phyloP scores from a whole-genome alignment of 2,113 vertebrate genomes.

The Pyxicephalus adspersus region DNA sequence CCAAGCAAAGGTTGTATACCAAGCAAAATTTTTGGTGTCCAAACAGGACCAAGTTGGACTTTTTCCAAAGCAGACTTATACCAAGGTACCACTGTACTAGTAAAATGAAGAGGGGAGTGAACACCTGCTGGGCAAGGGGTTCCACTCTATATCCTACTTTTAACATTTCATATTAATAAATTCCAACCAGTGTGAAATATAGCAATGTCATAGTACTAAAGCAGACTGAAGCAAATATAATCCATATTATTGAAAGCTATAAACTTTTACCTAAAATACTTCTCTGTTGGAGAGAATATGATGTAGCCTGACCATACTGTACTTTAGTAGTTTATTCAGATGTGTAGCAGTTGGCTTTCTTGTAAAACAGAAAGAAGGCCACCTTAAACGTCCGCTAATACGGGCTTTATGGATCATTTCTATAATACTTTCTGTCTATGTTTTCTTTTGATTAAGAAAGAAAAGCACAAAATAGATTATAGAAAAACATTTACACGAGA shows the following conservation, averaged over 20 bases:
- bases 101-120: too few relatives aligned
- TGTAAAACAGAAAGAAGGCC: conserved; percentile 24
- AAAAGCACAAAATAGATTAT: conserved; percentile 54
- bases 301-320: conserved; percentile 28
- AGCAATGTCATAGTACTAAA: neutral
- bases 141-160: neutral
- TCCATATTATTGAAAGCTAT: conserved; percentile 28
- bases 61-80: too few relatives aligned
- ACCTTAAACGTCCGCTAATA: conserved; percentile 38
- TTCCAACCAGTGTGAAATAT: conserved; percentile 2
- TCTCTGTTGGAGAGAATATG: conserved; percentile 27
- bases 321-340: conserved; percentile 42
- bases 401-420: conserved; percentile 37
- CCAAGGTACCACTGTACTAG: too few relatives aligned
- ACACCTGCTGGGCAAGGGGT: too few relatives aligned
- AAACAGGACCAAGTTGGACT: too few relatives aligned
- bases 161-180: conserved; percentile 3
- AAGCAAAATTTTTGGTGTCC: too few relatives aligned
- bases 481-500: conserved; percentile 42
- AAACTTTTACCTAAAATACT: conserved; percentile 9
- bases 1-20: too few relatives aligned
- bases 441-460: conserved; percentile 56
- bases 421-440: conserved; percentile 35
- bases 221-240: conserved; percentile 27
- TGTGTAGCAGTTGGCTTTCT: conserved; percentile 33